These are phyloP conservation scores for Pristionchus japonicus DNA, from an alignment of 2,888 invertebrate genomes.

Conservation along the genomic window DNA sequence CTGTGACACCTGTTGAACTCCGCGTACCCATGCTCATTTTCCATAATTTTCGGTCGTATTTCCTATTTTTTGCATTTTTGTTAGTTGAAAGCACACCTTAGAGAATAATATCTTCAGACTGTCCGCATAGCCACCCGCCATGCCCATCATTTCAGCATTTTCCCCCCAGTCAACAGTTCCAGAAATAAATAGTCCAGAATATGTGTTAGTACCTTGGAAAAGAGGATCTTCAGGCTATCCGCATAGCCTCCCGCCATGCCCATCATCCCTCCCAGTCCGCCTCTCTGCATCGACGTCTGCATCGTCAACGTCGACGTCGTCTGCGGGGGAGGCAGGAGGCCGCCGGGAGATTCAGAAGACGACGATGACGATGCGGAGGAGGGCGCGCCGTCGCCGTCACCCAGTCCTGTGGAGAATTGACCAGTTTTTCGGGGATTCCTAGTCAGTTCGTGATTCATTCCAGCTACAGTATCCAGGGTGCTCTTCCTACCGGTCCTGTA, in stretches of 20 bases:
- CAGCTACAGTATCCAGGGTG: neutral
- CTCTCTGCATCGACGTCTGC: neutral
- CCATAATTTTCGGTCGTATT: neutral
- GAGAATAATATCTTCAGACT: slow-evolving; percentile 22
- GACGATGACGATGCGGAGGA: neutral
- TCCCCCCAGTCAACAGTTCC: no score
- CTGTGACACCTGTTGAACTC: no score
- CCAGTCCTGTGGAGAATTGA: neutral
- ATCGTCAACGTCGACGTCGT: neutral
- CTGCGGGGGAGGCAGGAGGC: neutral
- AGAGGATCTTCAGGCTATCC: slow-evolving; percentile 28
- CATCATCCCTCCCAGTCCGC: slow-evolving; percentile 7
- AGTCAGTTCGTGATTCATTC: neutral
- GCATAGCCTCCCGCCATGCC: slow-evolving; percentile 28
- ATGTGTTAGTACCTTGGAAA: no score
- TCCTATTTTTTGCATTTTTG: neutral
- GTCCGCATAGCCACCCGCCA: slow-evolving; percentile 22
- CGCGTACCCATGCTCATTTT: neutral
- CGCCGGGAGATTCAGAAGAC: neutral
- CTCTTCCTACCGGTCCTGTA: no score
- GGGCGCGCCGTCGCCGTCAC: neutral
- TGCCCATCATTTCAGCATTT: no score
- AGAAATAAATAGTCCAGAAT: no score
- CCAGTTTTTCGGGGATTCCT: no score
- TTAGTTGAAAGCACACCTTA: neutral